These are phyloP conservation scores for Blastomussa wellsi DNA, from an alignment of 92 coral and sea anemone species.

Conservation along the genomic window DNA sequence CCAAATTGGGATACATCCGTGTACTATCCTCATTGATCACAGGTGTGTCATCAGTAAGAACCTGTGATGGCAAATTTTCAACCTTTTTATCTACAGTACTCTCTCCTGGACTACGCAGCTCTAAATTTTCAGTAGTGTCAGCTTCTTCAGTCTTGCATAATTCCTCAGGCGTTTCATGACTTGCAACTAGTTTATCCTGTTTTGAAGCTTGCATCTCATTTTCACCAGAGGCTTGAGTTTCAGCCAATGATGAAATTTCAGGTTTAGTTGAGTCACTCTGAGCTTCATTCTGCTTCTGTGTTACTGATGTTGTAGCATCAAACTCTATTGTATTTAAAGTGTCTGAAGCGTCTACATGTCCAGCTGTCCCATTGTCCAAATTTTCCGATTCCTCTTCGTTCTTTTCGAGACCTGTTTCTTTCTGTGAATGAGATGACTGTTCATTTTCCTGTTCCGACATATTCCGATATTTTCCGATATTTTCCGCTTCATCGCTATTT, in stretches of 20 bases:
- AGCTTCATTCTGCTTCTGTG: neutral
- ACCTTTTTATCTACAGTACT: neutral
- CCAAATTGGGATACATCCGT: slow-evolving; percentile 29
- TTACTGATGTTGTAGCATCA: neutral
- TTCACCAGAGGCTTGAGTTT: slow-evolving; percentile 1
- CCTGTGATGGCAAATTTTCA: slow-evolving; percentile 2
- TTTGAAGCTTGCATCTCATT: neutral
- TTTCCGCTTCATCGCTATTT: neutral
- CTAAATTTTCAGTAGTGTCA: neutral
- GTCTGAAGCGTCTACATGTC: neutral
- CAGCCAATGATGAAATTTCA: slow-evolving; percentile 16
- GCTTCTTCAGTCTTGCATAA: neutral
- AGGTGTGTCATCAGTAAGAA: neutral
- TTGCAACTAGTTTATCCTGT: slow-evolving; percentile 2
- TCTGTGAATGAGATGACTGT: neutral
- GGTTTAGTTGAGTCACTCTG: neutral
- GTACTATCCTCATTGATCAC: neutral
- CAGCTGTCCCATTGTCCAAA: neutral
- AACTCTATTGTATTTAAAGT: neutral
- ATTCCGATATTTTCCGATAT: neutral
- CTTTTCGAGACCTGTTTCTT: neutral
- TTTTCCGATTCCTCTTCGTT: neutral
- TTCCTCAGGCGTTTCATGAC: neutral
- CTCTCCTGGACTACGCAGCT: neutral
- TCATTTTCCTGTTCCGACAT: slow-evolving; percentile 6